Base-by-base conservation (phyloP, 2,797 vertebrate species). In the Alouatta caraya region DNA sequence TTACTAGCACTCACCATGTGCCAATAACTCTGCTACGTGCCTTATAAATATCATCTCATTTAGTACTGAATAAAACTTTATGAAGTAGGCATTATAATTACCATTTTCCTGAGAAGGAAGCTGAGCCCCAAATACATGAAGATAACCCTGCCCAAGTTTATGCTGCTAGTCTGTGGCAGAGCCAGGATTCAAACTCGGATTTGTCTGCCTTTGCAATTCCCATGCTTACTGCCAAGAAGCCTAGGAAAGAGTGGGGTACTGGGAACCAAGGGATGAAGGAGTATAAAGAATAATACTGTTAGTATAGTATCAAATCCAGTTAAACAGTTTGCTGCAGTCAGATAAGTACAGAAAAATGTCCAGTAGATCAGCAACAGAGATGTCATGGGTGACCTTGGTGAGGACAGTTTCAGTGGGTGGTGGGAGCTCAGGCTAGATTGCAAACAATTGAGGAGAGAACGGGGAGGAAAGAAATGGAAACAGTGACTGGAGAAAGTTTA, bases 201-300 rank as follows among this genome's bases (percentile, higher is more conserved):
- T 79, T 79, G 37, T 17, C 78, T 90, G 33, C 88, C 39, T 85
- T 92, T 94, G 75, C 50, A 78, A 57, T 96, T 94, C 50, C 92
- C 28, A 57, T 37, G 22, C 42, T 92, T 94, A 33, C 37, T 97
- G 48, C 44, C 73, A 94, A 55, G 48, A 96, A 76, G 84, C 12
- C 5, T 95, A 33, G 33, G n/a, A 46, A 85, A 76, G 13, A 61
- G 19, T 50, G 14, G 59, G 26, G 11, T 79, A 85, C 30, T 90
- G 52, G 10, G 55, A 90, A 21, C 42, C 55, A 73, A 83, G 48
- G 28, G 17, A 83, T 88, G 9, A 70, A 52, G 55, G 81, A 72
- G 17, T 76, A 57, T 26, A 90, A 72, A 42, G 39, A 87, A 64
- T 57, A 93, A 88, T n/a, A 76, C 33, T 50, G 55, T 61, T 33